A percentile compares a stretch with the other conserved stretches of the same genome.
These are phyloP conservation scores for Lithophane leautieri DNA, from an alignment of 2,888 invertebrate species.

Conservation along the genomic window DNA sequence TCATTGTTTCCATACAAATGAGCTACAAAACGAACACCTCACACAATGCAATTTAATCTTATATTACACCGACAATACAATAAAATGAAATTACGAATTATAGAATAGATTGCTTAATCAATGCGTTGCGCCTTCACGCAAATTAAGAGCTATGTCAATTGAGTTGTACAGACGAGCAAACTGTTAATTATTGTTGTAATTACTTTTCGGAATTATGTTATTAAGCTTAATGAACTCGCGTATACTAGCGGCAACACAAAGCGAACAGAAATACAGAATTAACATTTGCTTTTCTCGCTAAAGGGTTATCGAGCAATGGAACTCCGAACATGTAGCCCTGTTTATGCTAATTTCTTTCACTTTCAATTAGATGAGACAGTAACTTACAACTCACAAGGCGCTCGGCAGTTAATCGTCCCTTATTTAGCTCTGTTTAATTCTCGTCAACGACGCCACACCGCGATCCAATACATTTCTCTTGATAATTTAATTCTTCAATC, in stretches of 20 bases:
- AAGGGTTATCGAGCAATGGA: constrained; percentile 50
- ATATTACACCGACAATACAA: constrained; percentile 39
- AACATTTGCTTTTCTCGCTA: constrained; percentile 44
- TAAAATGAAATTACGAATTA: constrained; percentile 65
- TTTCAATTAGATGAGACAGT: constrained; percentile 63
- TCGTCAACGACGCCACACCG: constrained; percentile 30
- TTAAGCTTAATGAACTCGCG: constrained; percentile 76
- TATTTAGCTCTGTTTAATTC: constrained; percentile 51
- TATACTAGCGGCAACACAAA: constrained; percentile 56
- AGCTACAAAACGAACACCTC: constrained; percentile 29
- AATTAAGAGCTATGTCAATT: constrained; percentile 73
- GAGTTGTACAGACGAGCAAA: constrained; percentile 55
- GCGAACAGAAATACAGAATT: constrained; percentile 43
- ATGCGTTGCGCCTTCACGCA: constrained; percentile 65
- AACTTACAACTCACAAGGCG: constrained; percentile 35
- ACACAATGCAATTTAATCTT: constrained; percentile 43
- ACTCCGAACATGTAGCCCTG: constrained; percentile 39
- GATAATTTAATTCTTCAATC: constrained; percentile 52
- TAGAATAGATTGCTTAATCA: constrained; percentile 71
- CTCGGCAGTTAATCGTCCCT: constrained; percentile 34
- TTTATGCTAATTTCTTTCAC: constrained; percentile 61
- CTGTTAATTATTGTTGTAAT: constrained; percentile 75
- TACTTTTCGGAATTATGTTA: constrained; percentile 82
- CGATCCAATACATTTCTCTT: constrained; percentile 46
- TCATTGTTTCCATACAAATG: constrained; percentile 45